Evolutionary conservation across 1,140 invertebrate genomes (phyloP), one percentile per base, ranked within the genome.

Genomic region (Spodoptera frugiperda): DNA sequence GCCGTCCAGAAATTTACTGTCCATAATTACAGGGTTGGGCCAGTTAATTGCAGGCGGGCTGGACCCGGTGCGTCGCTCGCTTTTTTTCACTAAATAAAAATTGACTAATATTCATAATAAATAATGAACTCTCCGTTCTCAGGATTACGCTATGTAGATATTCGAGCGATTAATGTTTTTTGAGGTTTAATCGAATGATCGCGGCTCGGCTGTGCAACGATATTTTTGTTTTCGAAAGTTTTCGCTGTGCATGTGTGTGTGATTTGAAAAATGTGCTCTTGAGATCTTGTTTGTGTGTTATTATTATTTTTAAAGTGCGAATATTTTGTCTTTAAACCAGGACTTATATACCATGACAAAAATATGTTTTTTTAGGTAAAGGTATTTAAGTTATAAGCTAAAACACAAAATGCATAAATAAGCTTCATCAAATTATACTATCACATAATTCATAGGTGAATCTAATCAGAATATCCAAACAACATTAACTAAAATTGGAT

Each of bases 41-140:
- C 84, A 88, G 87, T 94, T 94, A 94, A 94, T 94, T 94, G 93
- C 92, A 89, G 86, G 75, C 82, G 84, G 76, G 86, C 84, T 79
- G 84, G 87, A 76, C 87, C 83, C 84, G 85, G 80, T 84, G 75
- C 81, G 82, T 83, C 84, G 87, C 84, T 89, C 81, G 85, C 87
- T 91, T 93, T 93, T 91, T 93, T 94, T 90, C 85, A 91, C 90
- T 91, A 92, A 94, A 93, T 93, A 93, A 93, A 94, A 94, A 93
- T 92, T 92, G 91, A 93, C 92, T 93, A 93, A 93, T 94, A 93
- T 92, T 92, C 91, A 93, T 93, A 93, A 94, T 94, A 94, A 94
- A 94, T 93, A 94, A 94, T 93, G 91, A 92, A 92, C 85, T 89
- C 86, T 89, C 86, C 87, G 82, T 85, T 89, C 89, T 89, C 86